Evolutionary conservation across 1,140 invertebrate genomes (phyloP).

Genomic region (Ptiloglossa arizonensis): DNA sequence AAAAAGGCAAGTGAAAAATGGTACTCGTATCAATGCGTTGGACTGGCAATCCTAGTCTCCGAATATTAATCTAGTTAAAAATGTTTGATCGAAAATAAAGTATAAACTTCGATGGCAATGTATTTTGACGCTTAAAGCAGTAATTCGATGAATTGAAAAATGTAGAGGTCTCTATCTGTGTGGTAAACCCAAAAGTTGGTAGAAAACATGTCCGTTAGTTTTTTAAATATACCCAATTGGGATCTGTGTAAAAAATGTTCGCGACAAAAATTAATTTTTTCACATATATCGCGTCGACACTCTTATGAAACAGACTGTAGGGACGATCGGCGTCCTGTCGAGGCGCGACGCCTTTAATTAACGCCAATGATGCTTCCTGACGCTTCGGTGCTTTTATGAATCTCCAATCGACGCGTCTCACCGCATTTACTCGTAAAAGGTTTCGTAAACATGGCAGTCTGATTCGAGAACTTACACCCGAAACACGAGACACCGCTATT

Average conservation of each 20-base stretch:
- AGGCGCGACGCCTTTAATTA: conserved; percentile 4
- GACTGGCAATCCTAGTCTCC: not conserved
- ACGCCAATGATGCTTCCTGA: not conserved
- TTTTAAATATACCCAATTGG: too few relatives aligned
- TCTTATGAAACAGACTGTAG: not conserved
- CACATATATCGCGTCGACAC: too few relatives aligned
- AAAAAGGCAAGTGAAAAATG: not conserved
- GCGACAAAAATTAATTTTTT: too few relatives aligned
- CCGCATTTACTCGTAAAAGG: too few relatives aligned
- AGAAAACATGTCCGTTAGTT: not conserved
- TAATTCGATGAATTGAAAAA: too few relatives aligned
- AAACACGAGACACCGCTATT: too few relatives aligned
- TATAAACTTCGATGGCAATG: too few relatives aligned
- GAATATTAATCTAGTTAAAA: not conserved
- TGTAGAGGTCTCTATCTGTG: too few relatives aligned
- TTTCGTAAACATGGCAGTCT: too few relatives aligned
- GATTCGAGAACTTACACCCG: too few relatives aligned
- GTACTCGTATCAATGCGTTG: not conserved
- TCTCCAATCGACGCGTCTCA: not conserved
- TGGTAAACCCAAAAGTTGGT: not conserved
- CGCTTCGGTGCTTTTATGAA: not conserved
- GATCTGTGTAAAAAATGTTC: too few relatives aligned
- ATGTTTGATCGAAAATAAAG: not conserved
- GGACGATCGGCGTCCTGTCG: conserved; percentile 15
- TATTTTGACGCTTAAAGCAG: too few relatives aligned